These are phyloP conservation scores for Ryuthela nishihirai DNA, from an alignment of 2,888 invertebrate genomes.

Conservation along the genomic window DNA sequence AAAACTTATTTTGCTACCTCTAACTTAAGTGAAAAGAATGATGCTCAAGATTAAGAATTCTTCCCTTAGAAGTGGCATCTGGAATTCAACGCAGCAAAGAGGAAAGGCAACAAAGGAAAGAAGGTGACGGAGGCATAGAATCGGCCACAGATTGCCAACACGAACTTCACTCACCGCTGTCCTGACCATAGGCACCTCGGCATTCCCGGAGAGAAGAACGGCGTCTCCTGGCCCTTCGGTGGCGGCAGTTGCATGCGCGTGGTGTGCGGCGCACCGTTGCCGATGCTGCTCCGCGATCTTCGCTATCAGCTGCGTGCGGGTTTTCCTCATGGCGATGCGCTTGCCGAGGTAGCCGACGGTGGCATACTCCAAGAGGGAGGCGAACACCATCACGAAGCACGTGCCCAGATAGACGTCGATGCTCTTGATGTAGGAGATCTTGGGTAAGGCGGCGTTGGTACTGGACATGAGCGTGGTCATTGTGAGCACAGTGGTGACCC, in stretches of 20 bases:
- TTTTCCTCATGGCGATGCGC: constrained; percentile 43
- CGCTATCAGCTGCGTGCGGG: constrained; percentile 40
- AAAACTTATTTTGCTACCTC: no score
- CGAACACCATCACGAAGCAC: constrained; percentile 54
- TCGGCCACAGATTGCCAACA: no score
- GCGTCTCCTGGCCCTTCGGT: constrained; percentile 6
- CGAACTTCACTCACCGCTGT: constrained; percentile 19
- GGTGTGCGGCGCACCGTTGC: constrained; percentile 11
- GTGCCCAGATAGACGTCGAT: constrained; percentile 52
- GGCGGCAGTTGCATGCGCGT: constrained; percentile 1
- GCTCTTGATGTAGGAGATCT: constrained; percentile 52
- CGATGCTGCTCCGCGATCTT: constrained; percentile 40
- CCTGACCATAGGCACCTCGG: constrained; percentile 30
- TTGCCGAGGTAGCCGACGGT: constrained; percentile 45
- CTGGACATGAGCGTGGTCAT: constrained; percentile 50
- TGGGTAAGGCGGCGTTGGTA: constrained; percentile 51
- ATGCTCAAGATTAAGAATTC: no score
- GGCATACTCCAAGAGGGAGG: constrained; percentile 50
- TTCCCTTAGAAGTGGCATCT: no score
- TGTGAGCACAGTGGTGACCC: constrained; percentile 46
- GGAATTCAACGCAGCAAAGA: no score
- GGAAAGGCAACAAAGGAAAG: no score
- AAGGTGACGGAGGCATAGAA: no score
- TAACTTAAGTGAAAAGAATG: no score
- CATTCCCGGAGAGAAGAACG: constrained; percentile 4